Base-by-base conservation (phyloP, 1,140 invertebrate genomes). In the Conus ventricosus region DNA sequence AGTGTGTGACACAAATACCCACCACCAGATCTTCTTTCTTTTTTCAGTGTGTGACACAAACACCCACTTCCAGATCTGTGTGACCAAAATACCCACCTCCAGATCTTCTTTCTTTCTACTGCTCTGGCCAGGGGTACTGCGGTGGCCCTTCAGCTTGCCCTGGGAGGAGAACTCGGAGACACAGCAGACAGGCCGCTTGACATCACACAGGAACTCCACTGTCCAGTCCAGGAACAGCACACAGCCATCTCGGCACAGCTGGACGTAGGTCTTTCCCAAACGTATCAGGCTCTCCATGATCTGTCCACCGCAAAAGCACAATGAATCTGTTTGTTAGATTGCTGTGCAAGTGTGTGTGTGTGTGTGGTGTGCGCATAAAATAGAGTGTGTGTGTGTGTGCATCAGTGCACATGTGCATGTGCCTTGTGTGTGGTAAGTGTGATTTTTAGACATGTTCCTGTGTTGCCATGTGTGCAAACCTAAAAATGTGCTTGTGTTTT, bases 221-320 rank as follows among this genome's bases (percentile, higher is more conserved):
- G 88, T 91, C 94, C 93, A 94, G 39, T 91, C 80, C 75, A 90
- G 89, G 76, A 93, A 94, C 15, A 94, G 84, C 15, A 94, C 88
- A 91, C 92, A 94, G 54, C 94, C 94, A 87, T 91, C 91, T n/a
- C 88, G 81, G 86, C 91, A 91, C 27, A 95, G 85, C 67, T 92
- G 93, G 5, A 93, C 88, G 88, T 92, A 95, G 17, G 92, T 90
- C 83, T 91, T 92, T 5, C 90, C 90, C 17, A 94, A 88, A n/a
- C 93, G 86, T 17, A 92, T 91, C 17, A 94, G 88, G 54, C 91
- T 91, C 88, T 94, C 93, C 87, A 94, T 92, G 85, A 94, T 89
- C 94, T 94, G 75, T 90, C 7, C 76, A 55, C 85, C 75, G 75
- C 86, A 8, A 54, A 75, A 23, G 0, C 10, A 25, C 57, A 27